These are phyloP conservation scores for Agrochola lota DNA, from an alignment of 2,888 invertebrate genomes.

Conservation along the genomic window DNA sequence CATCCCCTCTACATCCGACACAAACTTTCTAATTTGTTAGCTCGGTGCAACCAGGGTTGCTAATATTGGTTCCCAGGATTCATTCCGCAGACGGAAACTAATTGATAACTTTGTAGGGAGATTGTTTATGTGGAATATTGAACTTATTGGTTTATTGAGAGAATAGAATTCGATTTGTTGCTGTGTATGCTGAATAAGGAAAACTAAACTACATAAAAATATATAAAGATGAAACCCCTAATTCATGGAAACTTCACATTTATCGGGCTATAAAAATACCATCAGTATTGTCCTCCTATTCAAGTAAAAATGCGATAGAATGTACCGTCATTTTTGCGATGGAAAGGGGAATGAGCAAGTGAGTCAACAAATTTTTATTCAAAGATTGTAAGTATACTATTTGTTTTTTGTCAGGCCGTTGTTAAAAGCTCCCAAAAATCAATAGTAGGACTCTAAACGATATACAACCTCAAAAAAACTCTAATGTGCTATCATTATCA, in stretches of 20 bases:
- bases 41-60: slow-evolving; percentile 64
- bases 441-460: slow-evolving; percentile 19
- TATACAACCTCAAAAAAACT: slow-evolving; percentile 20
- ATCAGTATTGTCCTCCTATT: slow-evolving; percentile 11
- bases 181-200: slow-evolving; percentile 1
- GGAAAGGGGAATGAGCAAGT: neutral
- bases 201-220: neutral
- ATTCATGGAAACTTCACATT: slow-evolving; percentile 12
- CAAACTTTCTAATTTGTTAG: slow-evolving; percentile 83
- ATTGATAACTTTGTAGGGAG: slow-evolving; percentile 48
- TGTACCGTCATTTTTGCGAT: neutral
- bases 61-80: slow-evolving; percentile 46
- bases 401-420: neutral
- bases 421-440: slow-evolving; percentile 5
- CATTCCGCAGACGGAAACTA: slow-evolving; percentile 42
- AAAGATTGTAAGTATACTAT: neutral
- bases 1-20: slow-evolving; percentile 70
- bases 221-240: neutral
- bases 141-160: slow-evolving; percentile 39
- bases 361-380: neutral
- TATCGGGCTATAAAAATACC: slow-evolving; percentile 19
- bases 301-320: slow-evolving; percentile 3
- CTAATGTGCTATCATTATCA: slow-evolving; percentile 53
- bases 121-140: slow-evolving; percentile 24
- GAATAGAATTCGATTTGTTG: neutral